Evolutionary conservation across 2,888 invertebrate species (phyloP), one percentile per base, ranked within the genome.

Genomic region (Ptilodon capucinus): DNA sequence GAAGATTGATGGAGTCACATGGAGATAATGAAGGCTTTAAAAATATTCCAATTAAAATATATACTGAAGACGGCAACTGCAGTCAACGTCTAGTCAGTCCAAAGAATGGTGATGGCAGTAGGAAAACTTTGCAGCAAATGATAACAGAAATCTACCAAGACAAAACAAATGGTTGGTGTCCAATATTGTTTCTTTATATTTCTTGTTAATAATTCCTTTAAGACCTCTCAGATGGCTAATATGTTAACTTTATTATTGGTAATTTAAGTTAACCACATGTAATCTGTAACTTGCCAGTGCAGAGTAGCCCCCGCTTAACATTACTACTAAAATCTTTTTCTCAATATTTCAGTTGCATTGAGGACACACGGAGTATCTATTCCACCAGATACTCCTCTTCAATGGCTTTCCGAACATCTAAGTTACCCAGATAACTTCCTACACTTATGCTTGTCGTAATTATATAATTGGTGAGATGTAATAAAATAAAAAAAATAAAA

Each of bases 361-460:
- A 92, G 96, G 67, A 97, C 97, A 19, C 99, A 99, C 84, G 99
- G 99, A 17, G 94, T 99, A 68, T 92, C 94, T 61, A 94, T 97
- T 45, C 97, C 98, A 2, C 73, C 93, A 54, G 97, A 98, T 56
- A 97, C 98, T 8, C 98, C 99, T 9, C 83, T 99, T 8, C 97
- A 98, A 74, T 99, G 99, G 99, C 94, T 99, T 86, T 97, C 98
- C 17, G 98, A 99, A 88, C 99, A 99, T 84, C 91, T 99, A 73
- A 98, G 98, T 81, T 98, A 99, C 87, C 98, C 99, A 0, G 99
- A 99, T 84, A 99, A 99, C 90, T 99, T 99, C 86, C 91, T 99
- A 57, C 99, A 99, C 92, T 92, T 99, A 65, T 94, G 94, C 77
- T 79, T 95, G 42, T 82, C 77, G 49, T 86, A 68, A 74, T n/a